Evolutionary conservation across 2,888 invertebrate species (phyloP).

Genomic region (Elysia crispata): DNA sequence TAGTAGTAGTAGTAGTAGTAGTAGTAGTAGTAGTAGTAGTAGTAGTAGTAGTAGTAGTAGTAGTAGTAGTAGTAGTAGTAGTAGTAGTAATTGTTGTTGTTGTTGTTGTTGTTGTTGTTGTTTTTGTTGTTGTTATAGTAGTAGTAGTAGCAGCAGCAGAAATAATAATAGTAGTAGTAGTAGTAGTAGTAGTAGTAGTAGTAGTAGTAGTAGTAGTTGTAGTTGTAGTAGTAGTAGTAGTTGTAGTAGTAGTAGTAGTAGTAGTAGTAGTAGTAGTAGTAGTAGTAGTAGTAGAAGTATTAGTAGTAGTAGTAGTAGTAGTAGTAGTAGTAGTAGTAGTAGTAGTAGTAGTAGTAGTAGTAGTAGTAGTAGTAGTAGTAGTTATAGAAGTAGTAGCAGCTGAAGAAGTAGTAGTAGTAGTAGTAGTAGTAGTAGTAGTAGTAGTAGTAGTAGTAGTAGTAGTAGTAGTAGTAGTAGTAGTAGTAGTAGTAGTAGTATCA

Average conservation of each 20-base stretch:
- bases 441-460: slow-evolving; percentile 24
- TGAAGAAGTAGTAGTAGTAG: slow-evolving; percentile 10
- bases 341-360: slow-evolving; percentile 6
- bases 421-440: slow-evolving; percentile 15
- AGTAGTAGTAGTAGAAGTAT: slow-evolving; percentile 2
- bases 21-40: not conserved
- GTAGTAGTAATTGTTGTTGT: slow-evolving; percentile 15
- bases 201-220: slow-evolving; percentile 28
- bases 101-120: slow-evolving; percentile 19
- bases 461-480: slow-evolving; percentile 26
- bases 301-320: too few relatives aligned
- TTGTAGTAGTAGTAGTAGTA: too few relatives aligned
- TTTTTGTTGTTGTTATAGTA: slow-evolving; percentile 6
- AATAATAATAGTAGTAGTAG: slow-evolving; percentile 20
- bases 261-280: slow-evolving; percentile 9
- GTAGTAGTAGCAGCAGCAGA: slow-evolving; percentile 26
- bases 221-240: slow-evolving; percentile 24
- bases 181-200: slow-evolving; percentile 30
- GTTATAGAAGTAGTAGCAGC: too few relatives aligned
- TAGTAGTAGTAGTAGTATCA: slow-evolving; percentile 23
- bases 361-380: too few relatives aligned
- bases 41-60: slow-evolving; percentile 28
- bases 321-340: not conserved
- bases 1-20: not conserved
- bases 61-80: slow-evolving; percentile 22